These are phyloP conservation scores for Sinocyclocheilus anshuiensis DNA, from an alignment of 2,113 vertebrate genomes.

Conservation along the genomic window DNA sequence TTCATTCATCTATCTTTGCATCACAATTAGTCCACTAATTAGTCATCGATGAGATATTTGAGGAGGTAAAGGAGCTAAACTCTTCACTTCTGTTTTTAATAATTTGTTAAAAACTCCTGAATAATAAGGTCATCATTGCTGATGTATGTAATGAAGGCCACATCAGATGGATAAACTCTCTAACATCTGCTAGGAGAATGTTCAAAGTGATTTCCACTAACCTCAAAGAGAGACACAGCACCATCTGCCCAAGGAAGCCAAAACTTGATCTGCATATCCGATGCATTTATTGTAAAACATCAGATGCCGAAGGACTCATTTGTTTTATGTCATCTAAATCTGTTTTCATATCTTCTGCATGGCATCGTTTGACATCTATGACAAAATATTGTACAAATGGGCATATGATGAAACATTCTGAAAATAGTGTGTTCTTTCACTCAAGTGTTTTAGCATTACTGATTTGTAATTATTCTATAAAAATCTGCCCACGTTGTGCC, in stretches of 20 bases:
- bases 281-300: no score
- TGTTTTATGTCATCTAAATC: background rate
- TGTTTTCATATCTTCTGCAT: background rate
- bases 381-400: background rate
- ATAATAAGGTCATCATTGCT: slow-evolving; percentile 10
- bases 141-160: background rate
- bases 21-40: background rate
- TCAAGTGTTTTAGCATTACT: no score
- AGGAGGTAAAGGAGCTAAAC: background rate
- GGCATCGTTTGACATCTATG: background rate
- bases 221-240: background rate
- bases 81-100: background rate
- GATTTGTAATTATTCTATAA: no score
- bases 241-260: slow-evolving; percentile 2
- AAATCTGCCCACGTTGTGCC: no score
- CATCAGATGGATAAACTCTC: background rate
- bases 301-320: background rate
- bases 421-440: no score
- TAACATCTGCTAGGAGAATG: slow-evolving; percentile 11
- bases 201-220: background rate
- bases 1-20: background rate
- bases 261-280: background rate
- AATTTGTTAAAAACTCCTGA: background rate
- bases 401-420: background rate
- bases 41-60: background rate